phyloP scores from a whole-genome alignment of 2,888 invertebrate species.

The Parascotia fuliginaria region DNA sequence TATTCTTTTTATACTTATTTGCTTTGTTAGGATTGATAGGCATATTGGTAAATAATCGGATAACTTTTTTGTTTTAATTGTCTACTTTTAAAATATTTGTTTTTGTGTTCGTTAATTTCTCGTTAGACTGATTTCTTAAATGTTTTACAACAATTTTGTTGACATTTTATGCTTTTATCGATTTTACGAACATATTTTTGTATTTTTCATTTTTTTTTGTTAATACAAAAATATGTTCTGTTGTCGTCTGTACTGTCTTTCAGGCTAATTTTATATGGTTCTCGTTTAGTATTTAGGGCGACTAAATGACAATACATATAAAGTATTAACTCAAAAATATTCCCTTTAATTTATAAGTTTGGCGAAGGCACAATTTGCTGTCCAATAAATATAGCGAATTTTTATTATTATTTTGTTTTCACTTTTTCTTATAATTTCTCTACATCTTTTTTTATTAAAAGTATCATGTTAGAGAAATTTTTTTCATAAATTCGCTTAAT shows the following conservation, averaged over 20 bases:
- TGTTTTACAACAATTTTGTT: constrained; percentile 22
- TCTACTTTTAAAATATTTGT: constrained; percentile 8
- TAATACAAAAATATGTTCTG: constrained; percentile 14
- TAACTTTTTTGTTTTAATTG: constrained; percentile 12
- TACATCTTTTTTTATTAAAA: constrained; percentile 65
- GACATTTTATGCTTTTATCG: constrained; percentile 21
- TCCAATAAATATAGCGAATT: constrained; percentile 46
- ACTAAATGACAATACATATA: constrained; percentile 85
- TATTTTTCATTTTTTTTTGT: constrained; percentile 26
- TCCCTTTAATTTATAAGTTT: constrained; percentile 70
- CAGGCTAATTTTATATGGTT: constrained; percentile 72
- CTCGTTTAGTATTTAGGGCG: constrained; percentile 84
- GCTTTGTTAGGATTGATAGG: constrained; percentile 33
- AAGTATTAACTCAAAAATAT: constrained; percentile 75
- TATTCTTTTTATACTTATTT: constrained; percentile 22
- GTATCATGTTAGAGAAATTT: constrained; percentile 57
- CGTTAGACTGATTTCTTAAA: constrained; percentile 36
- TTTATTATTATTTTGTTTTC: constrained; percentile 33
- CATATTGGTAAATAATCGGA: constrained; percentile 29
- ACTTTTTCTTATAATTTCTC: constrained; percentile 42
- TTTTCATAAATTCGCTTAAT: constrained; percentile 45
- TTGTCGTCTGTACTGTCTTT: constrained; percentile 42
- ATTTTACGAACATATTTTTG: constrained; percentile 5
- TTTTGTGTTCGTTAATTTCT: constrained; percentile 17
- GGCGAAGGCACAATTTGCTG: constrained; percentile 52